These are phyloP conservation scores for Orius insidiosus DNA, from an alignment of 1,140 invertebrate genomes.

Conservation along the genomic window DNA sequence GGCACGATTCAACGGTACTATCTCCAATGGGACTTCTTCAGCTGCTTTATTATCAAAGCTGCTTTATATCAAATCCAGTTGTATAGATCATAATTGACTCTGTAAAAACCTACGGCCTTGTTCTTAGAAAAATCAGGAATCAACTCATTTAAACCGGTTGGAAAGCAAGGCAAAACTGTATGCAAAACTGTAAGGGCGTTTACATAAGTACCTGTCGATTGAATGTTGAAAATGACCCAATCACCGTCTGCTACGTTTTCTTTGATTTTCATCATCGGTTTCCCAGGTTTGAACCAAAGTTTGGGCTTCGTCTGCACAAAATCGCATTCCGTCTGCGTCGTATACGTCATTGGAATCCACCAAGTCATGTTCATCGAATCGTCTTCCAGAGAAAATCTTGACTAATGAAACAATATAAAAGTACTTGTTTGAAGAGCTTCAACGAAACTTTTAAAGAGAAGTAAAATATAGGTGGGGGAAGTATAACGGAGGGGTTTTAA, in stretches of 20 bases:
- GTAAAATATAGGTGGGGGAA: too few relatives aligned
- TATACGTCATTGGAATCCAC: slow-evolving; percentile 38
- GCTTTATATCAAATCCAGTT: too few relatives aligned
- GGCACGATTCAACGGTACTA: slow-evolving; percentile 43
- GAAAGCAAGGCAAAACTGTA: too few relatives aligned
- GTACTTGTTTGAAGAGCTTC: too few relatives aligned
- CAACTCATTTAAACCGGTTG: too few relatives aligned
- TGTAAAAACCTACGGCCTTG: slow-evolving; percentile 37
- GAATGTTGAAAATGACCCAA: slow-evolving; percentile 53
- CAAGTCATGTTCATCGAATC: slow-evolving; percentile 24
- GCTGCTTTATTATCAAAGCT: slow-evolving; percentile 33
- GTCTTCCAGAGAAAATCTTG: too few relatives aligned
- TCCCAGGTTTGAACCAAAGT: slow-evolving; percentile 20
- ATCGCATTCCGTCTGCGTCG: slow-evolving; percentile 25
- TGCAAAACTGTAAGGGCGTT: too few relatives aligned
- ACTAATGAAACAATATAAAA: too few relatives aligned
- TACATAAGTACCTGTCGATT: slow-evolving; percentile 35
- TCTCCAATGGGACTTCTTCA: slow-evolving; percentile 30
- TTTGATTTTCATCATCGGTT: slow-evolving; percentile 19
- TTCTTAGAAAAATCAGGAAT: not conserved
- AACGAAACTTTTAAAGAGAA: too few relatives aligned
- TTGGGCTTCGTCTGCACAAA: slow-evolving; percentile 24
- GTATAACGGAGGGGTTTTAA: too few relatives aligned
- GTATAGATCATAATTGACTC: slow-evolving; percentile 51
- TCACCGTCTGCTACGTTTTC: slow-evolving; percentile 24